Percentiles rank a stretch among this genome's conserved stretches.
Evolutionary conservation across 2,888 invertebrate genomes (phyloP).

Genomic region (Tortrix viridana): DNA sequence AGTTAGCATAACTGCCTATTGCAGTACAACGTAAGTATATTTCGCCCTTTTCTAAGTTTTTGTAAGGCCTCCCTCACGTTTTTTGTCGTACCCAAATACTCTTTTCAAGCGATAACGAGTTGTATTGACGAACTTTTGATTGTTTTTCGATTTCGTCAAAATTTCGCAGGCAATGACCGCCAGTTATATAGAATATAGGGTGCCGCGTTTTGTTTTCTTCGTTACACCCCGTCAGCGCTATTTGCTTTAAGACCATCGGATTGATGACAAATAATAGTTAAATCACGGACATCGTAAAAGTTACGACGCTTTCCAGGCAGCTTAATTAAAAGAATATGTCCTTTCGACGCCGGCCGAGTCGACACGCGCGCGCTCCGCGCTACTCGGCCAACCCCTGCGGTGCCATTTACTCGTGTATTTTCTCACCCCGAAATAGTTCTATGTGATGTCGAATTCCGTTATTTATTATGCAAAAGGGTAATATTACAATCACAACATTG

Average conservation of each 20-base stretch:
- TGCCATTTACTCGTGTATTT: too few relatives aligned
- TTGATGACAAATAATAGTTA: slow-evolving; percentile 84
- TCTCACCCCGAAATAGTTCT: too few relatives aligned
- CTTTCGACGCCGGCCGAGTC: slow-evolving; percentile 58
- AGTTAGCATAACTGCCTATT: too few relatives aligned
- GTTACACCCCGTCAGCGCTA: slow-evolving; percentile 58
- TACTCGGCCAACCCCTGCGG: background rate
- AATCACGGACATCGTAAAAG: slow-evolving; percentile 80
- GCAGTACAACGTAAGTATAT: background rate
- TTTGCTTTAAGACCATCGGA: slow-evolving; percentile 80
- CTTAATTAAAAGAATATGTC: slow-evolving; percentile 83
- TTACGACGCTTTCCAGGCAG: slow-evolving; percentile 78
- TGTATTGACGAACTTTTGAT: background rate
- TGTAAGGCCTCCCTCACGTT: background rate
- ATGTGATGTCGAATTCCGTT: too few relatives aligned
- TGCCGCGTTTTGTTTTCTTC: slow-evolving; percentile 55
- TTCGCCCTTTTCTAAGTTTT: background rate
- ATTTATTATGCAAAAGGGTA: too few relatives aligned
- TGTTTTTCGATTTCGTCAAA: slow-evolving; percentile 18
- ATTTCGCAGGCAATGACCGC: slow-evolving; percentile 8
- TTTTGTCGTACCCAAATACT: too few relatives aligned
- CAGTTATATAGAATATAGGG: slow-evolving; percentile 29
- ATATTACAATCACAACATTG: too few relatives aligned
- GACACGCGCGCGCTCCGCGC: slow-evolving; percentile 8
- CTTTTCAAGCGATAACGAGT: background rate